phyloP scores from a whole-genome alignment of 1,140 invertebrate genomes.

The Eciton burchellii region DNA sequence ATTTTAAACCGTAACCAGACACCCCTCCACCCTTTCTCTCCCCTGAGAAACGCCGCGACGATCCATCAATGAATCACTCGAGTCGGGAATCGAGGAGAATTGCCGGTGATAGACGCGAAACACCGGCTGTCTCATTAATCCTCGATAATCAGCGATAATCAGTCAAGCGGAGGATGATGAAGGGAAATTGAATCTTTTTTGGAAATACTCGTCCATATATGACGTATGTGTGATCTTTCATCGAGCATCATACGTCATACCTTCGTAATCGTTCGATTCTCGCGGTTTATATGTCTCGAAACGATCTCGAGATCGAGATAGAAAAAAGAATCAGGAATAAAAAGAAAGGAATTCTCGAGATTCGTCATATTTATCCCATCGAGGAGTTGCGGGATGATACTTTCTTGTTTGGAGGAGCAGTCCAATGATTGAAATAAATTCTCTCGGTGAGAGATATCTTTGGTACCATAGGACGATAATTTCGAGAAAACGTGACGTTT shows the following conservation, averaged over 20 bases:
- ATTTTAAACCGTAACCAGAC: constrained; percentile 79
- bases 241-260: too few relatives aligned
- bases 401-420: not conserved
- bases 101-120: not conserved
- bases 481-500: constrained; percentile 31
- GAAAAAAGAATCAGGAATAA: too few relatives aligned
- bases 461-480: not conserved
- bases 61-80: not conserved
- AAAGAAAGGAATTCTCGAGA: too few relatives aligned
- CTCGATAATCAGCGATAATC: not conserved
- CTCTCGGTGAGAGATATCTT: not conserved
- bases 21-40: too few relatives aligned
- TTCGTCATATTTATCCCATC: too few relatives aligned
- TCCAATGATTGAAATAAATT: constrained; percentile 28
- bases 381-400: not conserved
- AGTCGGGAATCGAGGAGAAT: not conserved
- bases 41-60: constrained; percentile 15
- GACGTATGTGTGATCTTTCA: too few relatives aligned
- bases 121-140: not conserved
- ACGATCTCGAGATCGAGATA: too few relatives aligned
- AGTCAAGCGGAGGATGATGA: not conserved
- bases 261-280: too few relatives aligned
- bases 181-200: not conserved
- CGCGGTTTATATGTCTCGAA: too few relatives aligned
- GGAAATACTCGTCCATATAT: not conserved